Percentiles rank a stretch among this genome's conserved stretches.
Evolutionary conservation across 2,888 invertebrate species (phyloP).

Genomic region (Limnephilus rhombicus): DNA sequence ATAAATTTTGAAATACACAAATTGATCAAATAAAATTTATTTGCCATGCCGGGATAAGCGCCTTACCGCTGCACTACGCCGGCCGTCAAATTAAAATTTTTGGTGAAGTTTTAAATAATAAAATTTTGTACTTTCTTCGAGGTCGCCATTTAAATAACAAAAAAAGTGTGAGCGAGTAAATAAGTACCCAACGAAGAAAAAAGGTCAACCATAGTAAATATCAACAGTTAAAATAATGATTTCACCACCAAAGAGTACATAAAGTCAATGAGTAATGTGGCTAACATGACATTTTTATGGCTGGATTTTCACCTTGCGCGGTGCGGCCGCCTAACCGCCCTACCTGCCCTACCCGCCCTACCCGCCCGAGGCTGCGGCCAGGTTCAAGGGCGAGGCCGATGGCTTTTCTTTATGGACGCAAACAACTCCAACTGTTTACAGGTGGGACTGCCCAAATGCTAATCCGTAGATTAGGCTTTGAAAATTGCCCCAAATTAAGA

Average conservation of each 20-base stretch:
- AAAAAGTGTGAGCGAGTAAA: background rate
- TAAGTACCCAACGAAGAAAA: background rate
- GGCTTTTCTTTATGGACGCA: conserved; percentile 29
- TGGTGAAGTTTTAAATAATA: too few species aligned
- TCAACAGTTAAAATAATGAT: background rate
- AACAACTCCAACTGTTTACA: conserved; percentile 22
- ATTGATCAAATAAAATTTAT: too few species aligned
- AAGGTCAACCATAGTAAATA: background rate
- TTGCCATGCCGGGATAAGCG: too few species aligned
- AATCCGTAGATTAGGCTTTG: background rate
- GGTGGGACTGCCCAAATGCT: conserved; percentile 25
- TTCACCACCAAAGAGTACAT: background rate
- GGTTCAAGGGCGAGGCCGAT: conserved; percentile 52
- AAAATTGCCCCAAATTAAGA: background rate
- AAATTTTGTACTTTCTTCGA: too few species aligned
- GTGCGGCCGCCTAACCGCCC: background rate
- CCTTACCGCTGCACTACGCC: too few species aligned
- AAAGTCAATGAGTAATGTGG: background rate
- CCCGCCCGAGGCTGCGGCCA: conserved; percentile 27
- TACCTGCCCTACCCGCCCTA: background rate
- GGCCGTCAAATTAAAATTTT: too few species aligned
- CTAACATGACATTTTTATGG: background rate
- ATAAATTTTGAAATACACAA: too few species aligned
- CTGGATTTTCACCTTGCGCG: background rate
- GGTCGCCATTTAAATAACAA: background rate